Base-by-base conservation (phyloP, 1,140 invertebrate genomes). In the Ostrea denselamellosa region DNA sequence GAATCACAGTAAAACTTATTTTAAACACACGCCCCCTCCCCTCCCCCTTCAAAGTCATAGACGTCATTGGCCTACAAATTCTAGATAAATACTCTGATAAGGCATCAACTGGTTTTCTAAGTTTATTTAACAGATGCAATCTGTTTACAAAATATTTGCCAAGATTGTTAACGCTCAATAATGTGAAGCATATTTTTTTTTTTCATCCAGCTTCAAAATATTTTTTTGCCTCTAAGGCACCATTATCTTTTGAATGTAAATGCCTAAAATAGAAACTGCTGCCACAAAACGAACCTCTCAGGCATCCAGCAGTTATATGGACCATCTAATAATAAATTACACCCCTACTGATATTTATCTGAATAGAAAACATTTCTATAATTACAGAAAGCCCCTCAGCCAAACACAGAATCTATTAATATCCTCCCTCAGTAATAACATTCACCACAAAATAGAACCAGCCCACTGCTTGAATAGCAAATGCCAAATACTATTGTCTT, bases 291-390 rank as follows among this genome's bases (percentile, higher is more conserved):
- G 68, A 77, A 77, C 28, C 68, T 77, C 34, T 77, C 68, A 77
- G 28, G 28, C 25, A 28, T 25, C 4, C 68, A 77, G 68, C 2
- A 14, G 68, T 77, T 28, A 2, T 25, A 34, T 25, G 68, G 28
- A 28, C 68, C 68, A 34, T 77, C 68, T 77, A 77, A 77, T 77
- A 77, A 77, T 77, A 77, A 77, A 77, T 77, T 25, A 77, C 68
- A 77, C 28, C 28, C 68, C 68, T 77, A 2, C 68, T 28, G 68
- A 28, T 44, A 77, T 28, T 34, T 77, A 77, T 77, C 68, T 34
- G 68, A 77, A 77, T 8, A 9, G 68, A 77, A 77, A 25, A 77
- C 68, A 77, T 77, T 34, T 28, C 68, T 77, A 25, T 77, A 77
- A 77, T 77, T 77, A 77, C 25, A 62, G 56, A 17, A 19, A 62